Base-by-base conservation (phyloP, 1,140 invertebrate species). In the Himalopsyche phryganea region DNA sequence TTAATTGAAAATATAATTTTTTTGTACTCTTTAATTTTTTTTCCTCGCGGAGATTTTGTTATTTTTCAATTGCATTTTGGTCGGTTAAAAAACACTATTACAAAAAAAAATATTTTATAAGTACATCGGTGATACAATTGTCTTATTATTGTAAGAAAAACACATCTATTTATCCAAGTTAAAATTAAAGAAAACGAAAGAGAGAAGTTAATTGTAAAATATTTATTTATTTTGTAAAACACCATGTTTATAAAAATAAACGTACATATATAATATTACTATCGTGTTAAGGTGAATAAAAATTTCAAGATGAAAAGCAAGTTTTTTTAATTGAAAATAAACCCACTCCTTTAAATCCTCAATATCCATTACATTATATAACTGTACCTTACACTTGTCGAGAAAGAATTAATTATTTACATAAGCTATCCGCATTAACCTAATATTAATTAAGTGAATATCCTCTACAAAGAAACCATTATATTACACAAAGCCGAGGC, bases 171-270 rank as follows among this genome's bases (percentile, higher is more conserved):
- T 57, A 49, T 50, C 46, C 23, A 10, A 44, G 17, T 44, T 17
- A 18, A 44, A 44, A 1, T n/a, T 2, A 13, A 14, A 10, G 15
- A 3, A 44, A 18, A 10, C 11, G 11, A 15, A 50, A 36, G 33
- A 9, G 6, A 13, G 15, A 19, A 48, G 40, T 57, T 50, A 49
- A 48, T 19, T 62, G 54, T 62, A 50, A 62, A 61, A 62, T 57
- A 57, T 58, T 62, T 61, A 62, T 62, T 62, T 62, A 62, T 62
- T 62, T 62, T 62, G 55, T 56, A 62, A 58, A 62, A 62, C 58
- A 57, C 49, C 54, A 53, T 62, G 54, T 58, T 58, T 53, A 57
- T 35, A 47, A 47, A 46, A 41, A 41, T 41, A 44, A 47, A 56
- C 42, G 48, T 47, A 53, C 15, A 53, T 19, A 46, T 35, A 56